Conservation (phyloP, 2,113 vertebrate species). For the Sturnus vulgaris region DNA sequence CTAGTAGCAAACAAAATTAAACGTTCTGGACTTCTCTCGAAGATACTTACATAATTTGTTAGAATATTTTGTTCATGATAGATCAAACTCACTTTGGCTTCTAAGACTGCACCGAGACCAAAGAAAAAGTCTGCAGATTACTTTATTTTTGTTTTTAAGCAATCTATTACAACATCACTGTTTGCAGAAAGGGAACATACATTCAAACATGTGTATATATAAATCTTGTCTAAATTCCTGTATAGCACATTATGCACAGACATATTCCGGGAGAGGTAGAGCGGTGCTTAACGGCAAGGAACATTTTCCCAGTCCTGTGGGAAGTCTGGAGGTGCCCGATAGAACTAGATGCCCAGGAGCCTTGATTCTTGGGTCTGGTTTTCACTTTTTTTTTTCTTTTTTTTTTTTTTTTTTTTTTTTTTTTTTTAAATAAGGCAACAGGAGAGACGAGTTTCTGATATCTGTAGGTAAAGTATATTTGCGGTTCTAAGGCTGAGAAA, state of each 20-base stretch:
- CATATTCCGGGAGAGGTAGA: neutral
- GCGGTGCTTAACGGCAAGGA: accelerated
- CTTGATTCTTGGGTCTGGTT: neutral
- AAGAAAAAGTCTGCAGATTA: neutral
- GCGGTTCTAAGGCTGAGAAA: neutral
- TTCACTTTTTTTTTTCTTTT: neutral
- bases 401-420: accelerated
- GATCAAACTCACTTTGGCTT: neutral
- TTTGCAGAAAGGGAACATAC: neutral
- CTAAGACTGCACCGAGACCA: accelerated
- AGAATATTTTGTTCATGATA: neutral
- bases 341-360: neutral
- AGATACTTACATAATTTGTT: neutral
- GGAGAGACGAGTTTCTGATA: neutral
- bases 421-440: neutral
- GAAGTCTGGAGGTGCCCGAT: neutral
- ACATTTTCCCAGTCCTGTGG: neutral
- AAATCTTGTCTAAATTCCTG: neutral
- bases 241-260: neutral
- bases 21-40: neutral
- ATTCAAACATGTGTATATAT: neutral
- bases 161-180: neutral
- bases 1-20: neutral
- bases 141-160: neutral
- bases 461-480: neutral